Base-by-base conservation (phyloP, 2,113 vertebrate species). In the Caranx melampygus region DNA sequence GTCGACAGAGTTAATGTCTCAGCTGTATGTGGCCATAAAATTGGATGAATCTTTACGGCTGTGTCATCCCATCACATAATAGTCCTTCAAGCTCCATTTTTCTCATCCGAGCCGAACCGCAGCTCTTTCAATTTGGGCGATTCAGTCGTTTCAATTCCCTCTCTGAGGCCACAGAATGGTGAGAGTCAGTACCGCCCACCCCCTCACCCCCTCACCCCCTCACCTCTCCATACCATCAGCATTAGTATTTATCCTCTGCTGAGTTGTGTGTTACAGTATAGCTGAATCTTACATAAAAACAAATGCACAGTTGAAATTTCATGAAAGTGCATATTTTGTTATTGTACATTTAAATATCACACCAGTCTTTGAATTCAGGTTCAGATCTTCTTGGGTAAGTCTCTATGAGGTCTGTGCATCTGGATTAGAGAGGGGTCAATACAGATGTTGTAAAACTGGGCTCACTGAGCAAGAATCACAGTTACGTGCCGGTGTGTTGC, bases 11-110 rank as follows among this genome's bases (percentile, higher is more conserved):
- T 61, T 75, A 76, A 84, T 57, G 71, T 79, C 84, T 87, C 84
- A 52, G 72, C 75, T 67, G 78, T 47, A 52, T 76, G 75, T 61
- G 75, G 37, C 78, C 81, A 87, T 86, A 81, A 82, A 87, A 82
- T 79, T 66, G 81, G 75, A 84, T 89, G 72, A 82, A 84, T 89
- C 78, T 87, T 67, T 60, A 79, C 18, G 35, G 68, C 87, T 76
- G 81, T 87, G 84, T 84, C 81, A 79, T 73, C 78, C 58, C 72
- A 73, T 84, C 84, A 79, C 71, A 76, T 84, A 84, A 84, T 34
- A 69, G 45, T 57, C 67, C 70, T 82, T 82, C 69, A 64, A 73
- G 73, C 77, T 75, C 61, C 75, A 65, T 72, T 60, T 82, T 79
- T 73, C 75, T 64, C 75, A 66, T 62, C 62, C 3, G 21, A 62